A percentile compares a stretch with the other conserved stretches of the same genome.
Evolutionary conservation across 2,888 invertebrate genomes (phyloP).

Genomic region (Neria commutata): DNA sequence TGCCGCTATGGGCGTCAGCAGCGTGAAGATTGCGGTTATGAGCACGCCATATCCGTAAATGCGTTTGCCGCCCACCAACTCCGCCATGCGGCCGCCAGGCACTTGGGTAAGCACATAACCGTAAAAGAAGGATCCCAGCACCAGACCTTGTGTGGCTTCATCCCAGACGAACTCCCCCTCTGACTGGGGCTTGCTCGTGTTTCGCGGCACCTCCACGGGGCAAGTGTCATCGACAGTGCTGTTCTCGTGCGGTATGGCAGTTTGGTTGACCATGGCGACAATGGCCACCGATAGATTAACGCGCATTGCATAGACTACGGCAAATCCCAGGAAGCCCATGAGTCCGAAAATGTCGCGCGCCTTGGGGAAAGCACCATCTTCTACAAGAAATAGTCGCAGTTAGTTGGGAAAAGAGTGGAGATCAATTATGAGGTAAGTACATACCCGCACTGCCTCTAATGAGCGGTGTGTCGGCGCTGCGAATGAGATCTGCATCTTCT

Average conservation of each 20-base stretch:
- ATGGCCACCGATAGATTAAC: conserved; percentile 93
- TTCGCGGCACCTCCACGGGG: conserved; percentile 62
- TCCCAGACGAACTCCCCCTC: conserved; percentile 79
- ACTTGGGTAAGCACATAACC: conserved; percentile 82
- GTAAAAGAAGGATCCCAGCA: conserved; percentile 83
- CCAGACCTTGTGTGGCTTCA: conserved; percentile 78
- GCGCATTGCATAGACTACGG: conserved; percentile 87
- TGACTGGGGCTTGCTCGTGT: conserved; percentile 35
- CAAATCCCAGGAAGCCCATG: conserved; percentile 86
- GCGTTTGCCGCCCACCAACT: conserved; percentile 84
- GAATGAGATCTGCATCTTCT: conserved; percentile 28
- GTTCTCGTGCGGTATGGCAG: conserved; percentile 67
- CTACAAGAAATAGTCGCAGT: conserved; percentile 26
- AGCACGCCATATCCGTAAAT: conserved; percentile 83
- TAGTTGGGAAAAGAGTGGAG: background rate
- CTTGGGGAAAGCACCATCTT: conserved; percentile 62
- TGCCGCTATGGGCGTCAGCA: conserved; percentile 84
- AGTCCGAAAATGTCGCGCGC: conserved; percentile 79
- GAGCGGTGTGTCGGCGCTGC: conserved; percentile 37
- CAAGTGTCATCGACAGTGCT: conserved; percentile 65
- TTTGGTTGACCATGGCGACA: conserved; percentile 90
- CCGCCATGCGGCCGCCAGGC: conserved; percentile 83
- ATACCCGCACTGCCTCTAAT: conserved; percentile 34
- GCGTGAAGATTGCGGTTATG: conserved; percentile 80
- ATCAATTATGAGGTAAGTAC: too few species aligned